Percentiles rank a stretch among this genome's conserved stretches.
Evolutionary conservation across 2,113 vertebrate species (phyloP).

Genomic region (Apodemus speciosus): DNA sequence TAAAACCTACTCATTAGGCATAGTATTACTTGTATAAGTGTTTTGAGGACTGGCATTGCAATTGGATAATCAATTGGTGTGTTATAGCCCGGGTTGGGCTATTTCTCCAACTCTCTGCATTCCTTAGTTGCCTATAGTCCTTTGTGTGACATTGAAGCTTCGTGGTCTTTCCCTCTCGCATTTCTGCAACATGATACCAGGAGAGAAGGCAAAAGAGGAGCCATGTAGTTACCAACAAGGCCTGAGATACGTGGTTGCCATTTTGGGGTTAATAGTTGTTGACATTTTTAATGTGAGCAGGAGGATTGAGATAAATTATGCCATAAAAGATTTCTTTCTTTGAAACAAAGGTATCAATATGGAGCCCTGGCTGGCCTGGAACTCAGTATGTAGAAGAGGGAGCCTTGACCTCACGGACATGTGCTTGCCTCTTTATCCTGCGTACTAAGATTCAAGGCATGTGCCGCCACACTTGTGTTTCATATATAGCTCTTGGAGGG

Average conservation of each 20-base stretch:
- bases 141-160: not conserved
- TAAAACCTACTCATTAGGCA: not conserved
- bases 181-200: not conserved
- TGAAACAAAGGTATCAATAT: not conserved
- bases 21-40: not conserved
- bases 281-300: not conserved
- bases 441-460: not conserved
- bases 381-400: not conserved
- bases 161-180: not conserved
- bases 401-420: not conserved
- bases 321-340: not conserved
- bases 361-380: not conserved
- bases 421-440: not conserved
- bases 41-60: not conserved
- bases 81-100: not conserved
- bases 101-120: not conserved
- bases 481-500: not conserved
- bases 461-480: not conserved
- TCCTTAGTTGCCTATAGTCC: too few species aligned
- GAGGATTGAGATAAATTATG: not conserved
- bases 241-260: not conserved
- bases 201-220: not conserved
- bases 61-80: not conserved
- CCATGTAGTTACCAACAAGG: not conserved
- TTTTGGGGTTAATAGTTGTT: not conserved